Base-by-base conservation (phyloP, 2,113 vertebrate species). In the Scalopus aquaticus region DNA sequence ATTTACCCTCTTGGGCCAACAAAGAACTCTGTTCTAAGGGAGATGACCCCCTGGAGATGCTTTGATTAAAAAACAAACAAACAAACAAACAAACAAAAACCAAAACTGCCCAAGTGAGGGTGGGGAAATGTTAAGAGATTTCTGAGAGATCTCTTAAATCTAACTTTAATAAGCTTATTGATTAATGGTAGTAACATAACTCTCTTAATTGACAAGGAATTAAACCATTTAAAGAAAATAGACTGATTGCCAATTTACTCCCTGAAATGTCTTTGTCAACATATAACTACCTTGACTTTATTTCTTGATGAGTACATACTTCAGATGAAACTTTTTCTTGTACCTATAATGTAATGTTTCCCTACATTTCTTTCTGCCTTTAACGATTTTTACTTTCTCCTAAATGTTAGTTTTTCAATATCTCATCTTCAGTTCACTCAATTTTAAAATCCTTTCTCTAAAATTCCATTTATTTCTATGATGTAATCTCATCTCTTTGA, bases 11-110 rank as follows among this genome's bases (percentile, higher is more conserved):
- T 24, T 9, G 62, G 42, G 0, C 10, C 30, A 37, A 44, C 9
- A n/a, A 19, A 15, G 15, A 32, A 62, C 67, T 5, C 11, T 65
- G 24, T 42, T 58, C 19, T 3, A 24, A 20, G 17, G 39, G 20
- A 37, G 4, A 1, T 51, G 0, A 22, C 64, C 42, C 7, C 4
- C 1, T 64, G 28, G 44, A 83, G 3, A 7, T 22, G 1, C 6
- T 90, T 6, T n/a, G 11, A 54, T 19, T 20, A 6, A 22, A 15
- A 24, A 84, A 77, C 76, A 30, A 51, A 51, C 2, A 51, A 51
- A 51, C 6, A 46, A 46, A 46, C 6, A 24, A 84, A 77, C 76
- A 30, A 51, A 51, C 2, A 51, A 51, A 51, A 46, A 6, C 44
- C 44, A 46, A 51, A 51, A 51, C 3, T 32, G 9, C 24, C 5